These are phyloP conservation scores for Melipona quadrifasciata DNA, from an alignment of 1,140 invertebrate genomes.

Conservation along the genomic window DNA sequence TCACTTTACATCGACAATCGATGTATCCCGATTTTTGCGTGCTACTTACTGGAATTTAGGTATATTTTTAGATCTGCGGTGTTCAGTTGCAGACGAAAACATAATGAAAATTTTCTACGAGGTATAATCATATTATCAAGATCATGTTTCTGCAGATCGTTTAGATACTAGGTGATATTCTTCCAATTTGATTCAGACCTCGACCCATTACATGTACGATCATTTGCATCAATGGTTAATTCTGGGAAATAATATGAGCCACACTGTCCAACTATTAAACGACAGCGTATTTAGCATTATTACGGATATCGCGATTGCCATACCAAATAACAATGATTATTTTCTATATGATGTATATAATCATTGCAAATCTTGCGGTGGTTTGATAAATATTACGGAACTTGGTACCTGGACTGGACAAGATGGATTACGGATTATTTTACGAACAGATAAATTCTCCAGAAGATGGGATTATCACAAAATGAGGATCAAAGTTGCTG, in stretches of 20 bases:
- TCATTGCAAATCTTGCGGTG: constrained; percentile 57
- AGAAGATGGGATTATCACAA: constrained; percentile 53
- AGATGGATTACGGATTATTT: constrained; percentile 25
- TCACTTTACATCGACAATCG: neutral
- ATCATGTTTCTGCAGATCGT: neutral
- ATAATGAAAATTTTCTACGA: constrained; percentile 37
- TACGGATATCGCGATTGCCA: constrained; percentile 56
- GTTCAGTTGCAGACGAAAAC: constrained; percentile 11
- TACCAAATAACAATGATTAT: constrained; percentile 36
- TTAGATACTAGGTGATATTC: neutral
- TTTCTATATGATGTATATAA: constrained; percentile 64
- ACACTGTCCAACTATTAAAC: constrained; percentile 36
- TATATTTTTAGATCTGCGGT: constrained; percentile 59
- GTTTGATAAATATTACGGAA: constrained; percentile 51
- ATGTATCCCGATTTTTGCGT: constrained; percentile 37
- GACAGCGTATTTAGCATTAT: constrained; percentile 58
- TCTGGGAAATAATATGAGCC: constrained; percentile 23
- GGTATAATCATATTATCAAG: constrained; percentile 21
- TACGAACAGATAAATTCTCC: constrained; percentile 29
- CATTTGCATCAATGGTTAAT: constrained; percentile 64
- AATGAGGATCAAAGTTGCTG: constrained; percentile 22
- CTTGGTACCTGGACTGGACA: constrained; percentile 49
- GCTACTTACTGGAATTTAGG: constrained; percentile 48
- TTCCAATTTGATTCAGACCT: constrained; percentile 23
- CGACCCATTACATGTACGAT: constrained; percentile 42